Percentiles rank a stretch among this genome's conserved stretches.
These are phyloP conservation scores for Xestia c-nigrum DNA, from an alignment of 2,888 invertebrate genomes.

Conservation along the genomic window DNA sequence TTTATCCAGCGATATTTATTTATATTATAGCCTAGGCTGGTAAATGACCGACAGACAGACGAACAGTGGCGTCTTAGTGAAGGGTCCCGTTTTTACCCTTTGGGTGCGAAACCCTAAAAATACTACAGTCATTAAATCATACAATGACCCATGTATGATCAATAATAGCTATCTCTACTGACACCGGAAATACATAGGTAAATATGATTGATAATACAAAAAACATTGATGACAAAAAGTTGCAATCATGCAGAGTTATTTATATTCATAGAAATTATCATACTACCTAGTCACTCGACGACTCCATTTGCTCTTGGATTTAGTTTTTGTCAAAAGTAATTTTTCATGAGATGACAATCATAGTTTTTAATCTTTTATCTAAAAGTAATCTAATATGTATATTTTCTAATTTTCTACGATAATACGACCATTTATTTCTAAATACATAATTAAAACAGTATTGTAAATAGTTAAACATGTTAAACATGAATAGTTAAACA, in stretches of 20 bases:
- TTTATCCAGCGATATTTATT: no score
- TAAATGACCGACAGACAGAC: no score
- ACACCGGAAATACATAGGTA: slow-evolving; percentile 24
- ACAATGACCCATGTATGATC: background rate
- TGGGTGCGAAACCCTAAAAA: no score
- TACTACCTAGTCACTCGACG: background rate
- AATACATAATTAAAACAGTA: background rate
- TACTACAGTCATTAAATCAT: no score
- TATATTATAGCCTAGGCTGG: no score
- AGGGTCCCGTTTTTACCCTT: no score
- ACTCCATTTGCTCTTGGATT: slow-evolving; percentile 3
- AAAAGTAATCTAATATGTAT: background rate
- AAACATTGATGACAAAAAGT: slow-evolving; percentile 43
- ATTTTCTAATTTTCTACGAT: background rate
- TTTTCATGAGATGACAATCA: slow-evolving; percentile 1
- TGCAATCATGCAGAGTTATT: slow-evolving; percentile 5
- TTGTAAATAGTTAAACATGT: background rate
- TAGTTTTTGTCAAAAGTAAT: slow-evolving; percentile 34
- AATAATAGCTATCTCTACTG: slow-evolving; percentile 18
- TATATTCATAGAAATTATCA: slow-evolving; percentile 36
- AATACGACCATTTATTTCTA: background rate
- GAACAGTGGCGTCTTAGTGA: no score
- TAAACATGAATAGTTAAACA: no score
- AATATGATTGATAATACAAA: slow-evolving; percentile 33
- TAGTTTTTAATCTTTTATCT: background rate